Evolutionary conservation across 2,113 vertebrate species (phyloP).

Genomic region (Vireo altiloquus): DNA sequence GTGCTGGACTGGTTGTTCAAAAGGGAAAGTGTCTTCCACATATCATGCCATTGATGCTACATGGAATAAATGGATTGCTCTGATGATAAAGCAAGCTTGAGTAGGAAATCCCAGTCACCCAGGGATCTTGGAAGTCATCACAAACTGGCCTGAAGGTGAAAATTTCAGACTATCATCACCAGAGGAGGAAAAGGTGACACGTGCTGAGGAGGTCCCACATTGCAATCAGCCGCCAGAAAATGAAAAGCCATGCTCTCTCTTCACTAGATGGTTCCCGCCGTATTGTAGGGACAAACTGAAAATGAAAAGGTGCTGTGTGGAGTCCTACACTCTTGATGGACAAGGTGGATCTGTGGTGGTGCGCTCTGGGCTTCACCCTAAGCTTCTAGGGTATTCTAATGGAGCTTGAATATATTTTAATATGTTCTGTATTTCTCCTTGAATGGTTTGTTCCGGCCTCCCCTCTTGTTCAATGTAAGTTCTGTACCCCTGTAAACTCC

Average conservation of each 20-base stretch:
- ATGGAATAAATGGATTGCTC: background rate
- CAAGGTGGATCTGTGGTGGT: too few relatives aligned
- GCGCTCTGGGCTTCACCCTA: too few relatives aligned
- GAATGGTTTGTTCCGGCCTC: too few relatives aligned
- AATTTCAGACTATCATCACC: background rate
- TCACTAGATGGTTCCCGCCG: background rate
- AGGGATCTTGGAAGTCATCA: background rate
- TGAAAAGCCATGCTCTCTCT: fast-evolving
- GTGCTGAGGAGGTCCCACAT: background rate
- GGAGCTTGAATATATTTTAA: too few relatives aligned
- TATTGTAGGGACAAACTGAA: background rate
- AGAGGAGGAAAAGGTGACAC: background rate
- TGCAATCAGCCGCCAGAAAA: background rate
- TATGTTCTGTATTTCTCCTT: too few relatives aligned
- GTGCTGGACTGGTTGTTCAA: too few relatives aligned
- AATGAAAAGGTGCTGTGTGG: background rate
- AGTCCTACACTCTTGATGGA: background rate
- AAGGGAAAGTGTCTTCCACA: too few relatives aligned
- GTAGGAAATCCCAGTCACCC: background rate
- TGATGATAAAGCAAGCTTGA: background rate
- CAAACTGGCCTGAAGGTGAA: background rate
- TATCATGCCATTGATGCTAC: too few relatives aligned
- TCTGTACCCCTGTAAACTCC: too few relatives aligned
- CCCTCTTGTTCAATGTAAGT: too few relatives aligned
- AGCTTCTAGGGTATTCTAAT: too few relatives aligned